Base-by-base conservation (phyloP, 1,140 invertebrate species). In the Chrysoperla carnea region DNA sequence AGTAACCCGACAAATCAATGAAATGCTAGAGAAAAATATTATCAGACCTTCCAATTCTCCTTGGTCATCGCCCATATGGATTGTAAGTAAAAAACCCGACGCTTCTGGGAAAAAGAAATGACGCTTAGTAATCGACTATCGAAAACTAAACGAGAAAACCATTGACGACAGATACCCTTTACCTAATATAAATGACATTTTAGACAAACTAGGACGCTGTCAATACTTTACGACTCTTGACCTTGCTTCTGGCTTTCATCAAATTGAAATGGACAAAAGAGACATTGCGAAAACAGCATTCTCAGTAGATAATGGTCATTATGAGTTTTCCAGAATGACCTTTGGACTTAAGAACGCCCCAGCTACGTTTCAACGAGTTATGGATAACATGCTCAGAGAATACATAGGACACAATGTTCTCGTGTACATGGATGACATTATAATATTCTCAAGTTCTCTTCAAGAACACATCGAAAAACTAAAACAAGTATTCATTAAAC, bases 81-180 rank as follows among this genome's bases (percentile, higher is more conserved):
- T 58, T 1, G 52, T 60, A 0, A 50, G 50, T 0, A 59, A 59
- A 37, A 57, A 58, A 43, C 6, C 37, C 9, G 53, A 57, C 15
- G 50, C 52, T 1, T 51, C 49, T 1, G 52, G 50, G 15, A 46
- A 56, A 48, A 43, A 23, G 27, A 59, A 53, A 50, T 61, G 56
- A 52, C 37, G 50, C 39, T 15, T 63, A 4, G 53, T 59, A 12
- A 43, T 59, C n/a, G 62, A 62, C 47, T 66, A 56, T 44, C 37
- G 60, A 37, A 57, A 58, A 48, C 23, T 64, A n/a, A 64, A 66
- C 48, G 51, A 59, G 23, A 52, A 54, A 42, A 61, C 56, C 6
- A 50, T 61, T 9, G 49, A 48, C 7, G 67, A 73, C 48, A 49
- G 42, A 14, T 75, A 54, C 50, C 68, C 68, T 6, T 39, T 71